Evolutionary conservation across 2,888 invertebrate genomes (phyloP).

Genomic region (Conus canariensis): DNA sequence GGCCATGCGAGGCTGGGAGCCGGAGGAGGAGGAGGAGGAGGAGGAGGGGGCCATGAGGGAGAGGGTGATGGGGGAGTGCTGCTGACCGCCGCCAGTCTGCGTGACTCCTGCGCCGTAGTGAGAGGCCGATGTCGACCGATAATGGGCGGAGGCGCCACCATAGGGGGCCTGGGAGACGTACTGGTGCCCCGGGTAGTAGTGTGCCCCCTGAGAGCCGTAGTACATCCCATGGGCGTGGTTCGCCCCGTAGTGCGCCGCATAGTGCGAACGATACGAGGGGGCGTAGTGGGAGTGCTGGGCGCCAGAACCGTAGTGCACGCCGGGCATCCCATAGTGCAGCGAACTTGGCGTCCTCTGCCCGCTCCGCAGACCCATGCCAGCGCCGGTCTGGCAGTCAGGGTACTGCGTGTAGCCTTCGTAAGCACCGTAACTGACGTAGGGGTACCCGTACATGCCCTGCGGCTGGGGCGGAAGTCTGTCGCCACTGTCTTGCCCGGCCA

Average conservation of each 20-base stretch:
- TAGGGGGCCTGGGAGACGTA: constrained; percentile 26
- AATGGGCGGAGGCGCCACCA: constrained; percentile 18
- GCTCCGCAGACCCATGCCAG: constrained; percentile 2
- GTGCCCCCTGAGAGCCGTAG: constrained; percentile 13
- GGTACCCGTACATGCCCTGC: background rate
- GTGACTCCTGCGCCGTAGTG: background rate
- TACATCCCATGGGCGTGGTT: background rate
- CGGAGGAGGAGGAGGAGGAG: constrained; percentile 26
- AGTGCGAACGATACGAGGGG: constrained; percentile 7
- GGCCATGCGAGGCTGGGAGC: background rate
- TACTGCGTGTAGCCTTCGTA: constrained; percentile 32
- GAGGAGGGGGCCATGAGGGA: constrained; percentile 6
- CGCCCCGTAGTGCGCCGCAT: constrained; percentile 19
- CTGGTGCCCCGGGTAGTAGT: constrained; percentile 36
- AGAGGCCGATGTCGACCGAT: background rate
- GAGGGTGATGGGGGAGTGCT: constrained; percentile 19
- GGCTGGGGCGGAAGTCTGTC: background rate
- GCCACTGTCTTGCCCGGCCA: constrained; percentile 24
- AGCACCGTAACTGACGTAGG: constrained; percentile 16
- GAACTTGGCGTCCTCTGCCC: constrained; percentile 36
- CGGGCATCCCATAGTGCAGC: constrained; percentile 27
- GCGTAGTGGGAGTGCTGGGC: constrained; percentile 38
- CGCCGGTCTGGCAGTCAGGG: constrained; percentile 5
- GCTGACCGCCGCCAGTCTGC: background rate
- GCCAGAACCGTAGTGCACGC: constrained; percentile 24